Base-by-base conservation (phyloP, 2,797 vertebrate genomes). In the Scolopax rusticola region DNA sequence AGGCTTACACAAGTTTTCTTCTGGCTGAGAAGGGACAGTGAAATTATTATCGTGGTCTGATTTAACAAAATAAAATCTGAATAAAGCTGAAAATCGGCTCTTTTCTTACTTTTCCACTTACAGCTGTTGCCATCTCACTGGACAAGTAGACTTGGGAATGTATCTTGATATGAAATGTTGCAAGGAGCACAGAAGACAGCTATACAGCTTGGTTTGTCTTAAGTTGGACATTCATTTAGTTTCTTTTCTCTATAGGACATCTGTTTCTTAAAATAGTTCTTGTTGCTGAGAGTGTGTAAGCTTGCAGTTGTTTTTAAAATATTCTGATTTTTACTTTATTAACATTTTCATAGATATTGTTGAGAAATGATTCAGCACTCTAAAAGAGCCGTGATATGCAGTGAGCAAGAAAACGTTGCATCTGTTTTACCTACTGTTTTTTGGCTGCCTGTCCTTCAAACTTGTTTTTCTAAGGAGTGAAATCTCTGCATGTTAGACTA, bases 341-440 rank as follows among this genome's bases (percentile, higher is more conserved):
- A 93, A 68, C 54, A 45, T 87, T 90, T 92, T 73, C 50, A 2
- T 79, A 90, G 87, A 32, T 86, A 40, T 20, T 79, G 68, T 50
- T 51, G 63, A 57, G 53, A 60, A 78, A 57, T 76, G 67, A 82
- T 67, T 93, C 69, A 79, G 64, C 12, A 8, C 53, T 89, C 53
- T 33, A 36, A 78, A 78, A 82, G 60, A 81, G 36, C 79, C 33
- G 27, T 69, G 79, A 65, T 57, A 68, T 0, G 3, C 45, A 71
- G 15, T 36, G 47, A 94, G 45, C 59, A 59, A 83, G 48, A 73
- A 83, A 83, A 54, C 0, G 2, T 36, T 71, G n/a, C 75, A 53
- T 79, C 71, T 89, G 53, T 80, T 92, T 84, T 71, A 87, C 78
- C 69, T 92, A 68, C 59, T 89, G 89, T 38, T 84, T 86, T 88